phyloP scores from a whole-genome alignment of 2,113 vertebrate species.

The Ovibos moschatus region DNA sequence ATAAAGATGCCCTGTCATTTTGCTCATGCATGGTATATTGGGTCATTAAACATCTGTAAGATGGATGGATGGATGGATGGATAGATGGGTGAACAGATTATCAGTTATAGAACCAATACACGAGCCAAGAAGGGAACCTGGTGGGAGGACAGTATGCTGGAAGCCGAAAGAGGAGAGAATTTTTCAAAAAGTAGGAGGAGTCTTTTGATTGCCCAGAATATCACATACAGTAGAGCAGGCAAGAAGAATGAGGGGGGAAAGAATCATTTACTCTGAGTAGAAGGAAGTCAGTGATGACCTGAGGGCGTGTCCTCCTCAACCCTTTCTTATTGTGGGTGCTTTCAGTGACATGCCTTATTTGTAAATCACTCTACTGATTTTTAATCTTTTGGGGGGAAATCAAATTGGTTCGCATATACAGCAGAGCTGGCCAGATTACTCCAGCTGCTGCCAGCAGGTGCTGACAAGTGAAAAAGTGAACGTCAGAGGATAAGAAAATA shows the following conservation, averaged over 20 bases:
- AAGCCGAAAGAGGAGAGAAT: not conserved
- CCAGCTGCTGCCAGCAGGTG: constrained; percentile 53
- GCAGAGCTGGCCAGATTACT: constrained; percentile 40
- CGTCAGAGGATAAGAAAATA: constrained; percentile 35
- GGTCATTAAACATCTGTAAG: not conserved
- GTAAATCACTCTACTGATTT: constrained; percentile 57
- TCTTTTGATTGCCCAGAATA: not conserved
- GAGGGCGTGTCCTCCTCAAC: not conserved
- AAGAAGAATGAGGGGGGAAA: not conserved
- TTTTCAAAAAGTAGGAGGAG: not conserved
- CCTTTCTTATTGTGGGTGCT: constrained; percentile 5
- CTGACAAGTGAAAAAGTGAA: constrained; percentile 47
- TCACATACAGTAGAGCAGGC: not conserved
- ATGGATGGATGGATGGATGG: not conserved
- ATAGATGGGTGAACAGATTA: not conserved
- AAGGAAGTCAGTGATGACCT: not conserved
- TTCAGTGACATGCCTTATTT: constrained; percentile 38
- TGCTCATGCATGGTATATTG: not conserved
- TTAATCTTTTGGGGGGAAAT: constrained; percentile 45
- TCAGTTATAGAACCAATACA: not conserved
- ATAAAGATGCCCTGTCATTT: constrained; percentile 9
- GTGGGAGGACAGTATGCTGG: not conserved
- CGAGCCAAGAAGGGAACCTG: not conserved
- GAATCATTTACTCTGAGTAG: not conserved
- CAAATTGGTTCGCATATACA: constrained; percentile 59